Evolutionary conservation across 2,113 vertebrate species (phyloP).

Genomic region (Meles meles): DNA sequence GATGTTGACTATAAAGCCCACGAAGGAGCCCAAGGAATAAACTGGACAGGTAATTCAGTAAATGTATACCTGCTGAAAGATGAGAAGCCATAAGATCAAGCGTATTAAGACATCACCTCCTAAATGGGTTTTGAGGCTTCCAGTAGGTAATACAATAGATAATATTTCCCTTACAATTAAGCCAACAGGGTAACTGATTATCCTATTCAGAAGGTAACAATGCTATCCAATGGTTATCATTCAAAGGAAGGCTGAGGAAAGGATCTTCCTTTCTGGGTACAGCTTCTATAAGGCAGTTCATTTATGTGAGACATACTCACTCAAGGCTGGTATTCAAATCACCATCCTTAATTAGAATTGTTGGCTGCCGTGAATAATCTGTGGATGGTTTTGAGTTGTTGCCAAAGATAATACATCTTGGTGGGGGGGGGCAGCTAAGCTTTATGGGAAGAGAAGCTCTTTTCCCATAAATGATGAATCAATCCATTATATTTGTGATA

Average conservation of each 20-base stretch:
- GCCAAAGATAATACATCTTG: constrained; percentile 82
- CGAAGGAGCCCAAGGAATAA: neutral
- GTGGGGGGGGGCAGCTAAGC: constrained; percentile 7
- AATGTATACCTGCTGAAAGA: neutral
- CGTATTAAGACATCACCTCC: neutral
- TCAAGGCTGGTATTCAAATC: constrained; percentile 67
- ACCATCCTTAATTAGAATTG: constrained; percentile 70
- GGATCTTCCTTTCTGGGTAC: constrained; percentile 17
- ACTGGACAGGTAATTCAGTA: neutral
- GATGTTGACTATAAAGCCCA: neutral
- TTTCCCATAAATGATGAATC: constrained; percentile 88
- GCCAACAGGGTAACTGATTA: constrained; percentile 24
- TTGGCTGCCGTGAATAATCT: constrained; percentile 79
- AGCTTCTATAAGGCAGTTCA: constrained; percentile 49
- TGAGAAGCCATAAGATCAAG: neutral
- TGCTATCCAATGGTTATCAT: neutral
- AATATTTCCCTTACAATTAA: constrained; percentile 38
- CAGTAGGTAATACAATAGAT: neutral
- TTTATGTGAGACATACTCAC: constrained; percentile 66
- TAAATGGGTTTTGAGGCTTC: neutral
- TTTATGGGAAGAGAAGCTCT: constrained; percentile 84
- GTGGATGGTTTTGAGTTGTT: constrained; percentile 78
- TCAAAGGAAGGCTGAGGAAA: neutral
- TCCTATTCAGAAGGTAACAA: neutral
- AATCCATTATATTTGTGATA: constrained; percentile 86